phyloP scores from a whole-genome alignment of 2,113 vertebrate species.

The Colaptes auratus region DNA sequence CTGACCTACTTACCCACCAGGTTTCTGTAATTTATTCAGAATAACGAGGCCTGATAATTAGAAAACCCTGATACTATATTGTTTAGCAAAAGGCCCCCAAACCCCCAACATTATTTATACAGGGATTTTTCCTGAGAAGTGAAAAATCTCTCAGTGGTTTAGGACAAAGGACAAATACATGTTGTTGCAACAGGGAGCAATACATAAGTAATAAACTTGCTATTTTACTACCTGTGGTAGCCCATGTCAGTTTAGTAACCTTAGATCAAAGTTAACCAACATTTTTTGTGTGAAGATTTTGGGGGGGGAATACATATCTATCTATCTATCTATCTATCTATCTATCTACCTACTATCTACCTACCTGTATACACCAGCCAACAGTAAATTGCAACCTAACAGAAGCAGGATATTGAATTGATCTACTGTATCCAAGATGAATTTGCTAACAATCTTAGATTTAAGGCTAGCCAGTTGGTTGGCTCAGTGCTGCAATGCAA shows the following conservation, averaged over 20 bases:
- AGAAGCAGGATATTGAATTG: not conserved
- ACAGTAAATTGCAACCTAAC: not conserved
- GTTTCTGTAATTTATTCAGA: not conserved
- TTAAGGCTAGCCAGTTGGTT: not conserved
- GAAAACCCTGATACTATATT: not conserved
- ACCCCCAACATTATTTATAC: too few relatives aligned
- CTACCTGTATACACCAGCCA: not conserved
- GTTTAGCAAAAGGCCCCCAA: not conserved
- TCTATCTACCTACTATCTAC: too few relatives aligned
- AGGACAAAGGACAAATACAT: not conserved
- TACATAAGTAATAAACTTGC: not conserved
- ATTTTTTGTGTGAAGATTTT: not conserved
- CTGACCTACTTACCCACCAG: not conserved
- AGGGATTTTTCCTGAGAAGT: too few relatives aligned
- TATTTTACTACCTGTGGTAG: not conserved
- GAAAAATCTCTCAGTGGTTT: not conserved
- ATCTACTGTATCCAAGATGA: slow-evolving; percentile 1
- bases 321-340: too few relatives aligned
- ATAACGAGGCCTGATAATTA: not conserved
- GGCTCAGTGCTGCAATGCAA: not conserved
- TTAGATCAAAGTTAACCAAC: not conserved
- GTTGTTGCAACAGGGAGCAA: not conserved
- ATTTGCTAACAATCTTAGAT: not conserved
- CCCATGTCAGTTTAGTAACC: not conserved
- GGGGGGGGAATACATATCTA: not conserved